Conservation (phyloP, 2,888 invertebrate genomes). For the Listrodromus nycthemerus region DNA sequence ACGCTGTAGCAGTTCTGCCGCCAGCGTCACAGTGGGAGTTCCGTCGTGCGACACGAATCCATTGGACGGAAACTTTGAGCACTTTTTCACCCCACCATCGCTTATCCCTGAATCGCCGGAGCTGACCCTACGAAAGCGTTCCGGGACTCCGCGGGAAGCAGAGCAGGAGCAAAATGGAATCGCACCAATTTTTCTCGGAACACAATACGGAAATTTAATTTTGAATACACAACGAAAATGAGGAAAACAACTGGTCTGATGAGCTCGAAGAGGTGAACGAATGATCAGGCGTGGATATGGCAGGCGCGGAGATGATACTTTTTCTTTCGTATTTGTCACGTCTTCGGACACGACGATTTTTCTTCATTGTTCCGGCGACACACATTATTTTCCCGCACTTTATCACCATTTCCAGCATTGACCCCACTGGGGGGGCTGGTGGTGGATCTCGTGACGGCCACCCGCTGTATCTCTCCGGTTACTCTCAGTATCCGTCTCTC, state of each 20-base stretch:
- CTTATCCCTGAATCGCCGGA: not conserved
- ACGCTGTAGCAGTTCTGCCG: not conserved
- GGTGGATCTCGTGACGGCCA: conserved; percentile 34
- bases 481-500: conserved; percentile 42
- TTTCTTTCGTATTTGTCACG: conserved; percentile 73
- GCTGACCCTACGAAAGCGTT: not conserved
- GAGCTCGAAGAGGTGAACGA: conserved; percentile 29
- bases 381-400: conserved; percentile 77
- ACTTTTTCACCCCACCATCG: conserved; percentile 7
- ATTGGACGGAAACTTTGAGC: not conserved
- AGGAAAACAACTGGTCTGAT: conserved; percentile 24
- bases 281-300: conserved; percentile 57
- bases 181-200: no score
- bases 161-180: no score
- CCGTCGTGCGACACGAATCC: conserved; percentile 8
- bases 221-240: not conserved
- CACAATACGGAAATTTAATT: no score
- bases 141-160: not conserved
- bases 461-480: conserved; percentile 23
- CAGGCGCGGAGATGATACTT: conserved; percentile 62
- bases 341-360: conserved; percentile 72
- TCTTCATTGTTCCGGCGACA: conserved; percentile 76
- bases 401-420: conserved; percentile 75
- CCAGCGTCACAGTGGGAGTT: not conserved
- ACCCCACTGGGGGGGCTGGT: conserved; percentile 23